Conservation (phyloP, 2,888 invertebrate genomes). For the Orthonychiurus folsomi region DNA sequence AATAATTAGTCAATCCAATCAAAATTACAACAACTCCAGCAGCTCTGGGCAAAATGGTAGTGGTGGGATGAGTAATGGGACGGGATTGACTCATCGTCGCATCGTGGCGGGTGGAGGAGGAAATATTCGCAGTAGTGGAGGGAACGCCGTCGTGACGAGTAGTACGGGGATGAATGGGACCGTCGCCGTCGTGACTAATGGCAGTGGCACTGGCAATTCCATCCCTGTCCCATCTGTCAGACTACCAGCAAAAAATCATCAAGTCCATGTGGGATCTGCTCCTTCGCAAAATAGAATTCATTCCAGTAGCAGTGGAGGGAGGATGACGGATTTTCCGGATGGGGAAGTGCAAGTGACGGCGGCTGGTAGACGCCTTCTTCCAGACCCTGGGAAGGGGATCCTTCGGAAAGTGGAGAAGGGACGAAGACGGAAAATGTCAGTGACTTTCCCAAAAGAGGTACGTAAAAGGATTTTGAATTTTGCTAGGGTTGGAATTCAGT, state of each 20-base stretch:
- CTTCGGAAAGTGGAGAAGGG: no score
- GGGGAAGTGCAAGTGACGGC: conserved; percentile 10
- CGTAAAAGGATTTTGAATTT: conserved; percentile 12
- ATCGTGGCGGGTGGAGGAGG: neutral
- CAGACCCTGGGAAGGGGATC: no score
- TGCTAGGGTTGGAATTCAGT: no score
- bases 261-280: no score
- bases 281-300: no score
- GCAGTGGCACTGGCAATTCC: neutral
- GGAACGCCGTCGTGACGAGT: neutral
- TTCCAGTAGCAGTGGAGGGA: no score
- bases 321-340: conserved; percentile 4
- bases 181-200: neutral
- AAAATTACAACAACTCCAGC: neutral
- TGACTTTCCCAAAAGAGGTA: conserved; percentile 39
- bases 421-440: conserved; percentile 29
- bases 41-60: neutral
- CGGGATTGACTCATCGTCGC: neutral
- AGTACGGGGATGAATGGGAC: neutral
- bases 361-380: no score
- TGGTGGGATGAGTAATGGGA: neutral
- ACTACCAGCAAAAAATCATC: no score
- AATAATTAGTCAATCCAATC: neutral
- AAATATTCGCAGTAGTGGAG: no score
- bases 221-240: no score